These are phyloP conservation scores for Orchesellides sinensis DNA, from an alignment of 2,888 invertebrate genomes.

Conservation along the genomic window DNA sequence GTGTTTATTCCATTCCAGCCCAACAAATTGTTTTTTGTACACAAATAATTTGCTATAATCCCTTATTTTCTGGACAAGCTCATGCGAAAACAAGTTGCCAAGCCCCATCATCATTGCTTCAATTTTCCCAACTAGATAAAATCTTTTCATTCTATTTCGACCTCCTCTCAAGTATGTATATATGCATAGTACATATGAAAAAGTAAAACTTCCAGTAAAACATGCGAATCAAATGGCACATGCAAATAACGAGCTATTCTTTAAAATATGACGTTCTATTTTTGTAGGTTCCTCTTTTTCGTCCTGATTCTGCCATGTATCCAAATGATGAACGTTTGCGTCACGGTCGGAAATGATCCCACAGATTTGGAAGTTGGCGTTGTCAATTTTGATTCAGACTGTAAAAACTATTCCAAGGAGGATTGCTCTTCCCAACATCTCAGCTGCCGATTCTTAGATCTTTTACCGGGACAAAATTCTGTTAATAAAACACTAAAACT, in stretches of 20 bases:
- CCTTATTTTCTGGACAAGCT: too few relatives aligned
- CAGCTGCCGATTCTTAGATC: conserved; percentile 63
- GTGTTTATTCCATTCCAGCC: too few relatives aligned
- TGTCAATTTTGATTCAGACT: conserved; percentile 63
- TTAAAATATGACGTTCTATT: not conserved
- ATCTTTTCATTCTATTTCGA: not conserved
- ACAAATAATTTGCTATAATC: too few relatives aligned
- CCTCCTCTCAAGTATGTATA: not conserved
- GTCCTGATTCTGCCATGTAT: conserved; percentile 65
- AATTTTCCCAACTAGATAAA: not conserved
- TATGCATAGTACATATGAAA: not conserved
- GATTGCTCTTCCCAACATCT: conserved; percentile 32
- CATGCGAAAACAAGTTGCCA: too few relatives aligned
- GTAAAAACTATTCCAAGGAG: conserved; percentile 47
- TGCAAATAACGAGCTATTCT: not conserved
- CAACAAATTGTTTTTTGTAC: too few relatives aligned
- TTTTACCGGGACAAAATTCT: conserved; percentile 56
- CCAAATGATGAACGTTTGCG: conserved; percentile 66
- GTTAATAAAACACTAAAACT: conserved; percentile 48
- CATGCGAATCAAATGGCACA: not conserved
- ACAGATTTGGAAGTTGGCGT: conserved; percentile 63
- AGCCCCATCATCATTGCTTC: not conserved
- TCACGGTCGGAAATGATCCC: conserved; percentile 68
- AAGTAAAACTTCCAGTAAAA: not conserved
- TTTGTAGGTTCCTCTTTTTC: conserved; percentile 63